Base-by-base conservation (phyloP, 2,888 invertebrate species). In the Lithodes maja region DNA sequence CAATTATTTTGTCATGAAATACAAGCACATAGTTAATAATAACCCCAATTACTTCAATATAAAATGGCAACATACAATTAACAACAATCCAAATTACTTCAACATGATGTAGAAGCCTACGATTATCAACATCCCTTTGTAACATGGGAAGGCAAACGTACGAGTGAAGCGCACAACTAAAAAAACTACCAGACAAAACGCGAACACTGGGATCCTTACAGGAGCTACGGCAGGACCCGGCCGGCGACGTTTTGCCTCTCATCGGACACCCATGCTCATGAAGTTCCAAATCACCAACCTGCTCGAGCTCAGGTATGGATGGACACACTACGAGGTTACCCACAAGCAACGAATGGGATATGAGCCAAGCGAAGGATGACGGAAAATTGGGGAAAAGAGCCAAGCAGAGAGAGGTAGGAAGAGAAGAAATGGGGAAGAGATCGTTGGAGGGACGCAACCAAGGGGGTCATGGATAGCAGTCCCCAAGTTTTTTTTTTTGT, bases 221-320 rank as follows among this genome's bases (percentile, higher is more conserved):
- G 88, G 88, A 91, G 90, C 90, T 86, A 85, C 91, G 90, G 89
- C 89, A 90, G 81, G 90, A 91, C 61, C 91, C 90, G 33, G 90
- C 89, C 50, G 90, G 89, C 53, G 91, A 91, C 68, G 90, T 82
- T 78, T 90, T 90, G 71, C 88, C 86, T 74, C 91, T 89, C 77
- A 91, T 55, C 7, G 91, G 91, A 87, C 91, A 91, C 69, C 91
- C 91, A 80, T 91, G 88, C 89, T 91, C 91, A 87, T 91, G 91
- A 81, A 90, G 87, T 87, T 91, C 90, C 85, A 85, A 83, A 69
- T 91, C 91, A 69, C 90, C 86, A 82, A 90, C 91, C 86, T 90
- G 88, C 89, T 91, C 91, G 54, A 91, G 79, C 85, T 91, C 91
- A 82, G 91, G 91, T 86, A 91, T 86, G 74, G 90, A 90, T 69